Percentiles rank a stretch among this genome's conserved stretches.
Conservation (phyloP, 2,113 vertebrate genomes). For the Saguinus imperator region DNA sequence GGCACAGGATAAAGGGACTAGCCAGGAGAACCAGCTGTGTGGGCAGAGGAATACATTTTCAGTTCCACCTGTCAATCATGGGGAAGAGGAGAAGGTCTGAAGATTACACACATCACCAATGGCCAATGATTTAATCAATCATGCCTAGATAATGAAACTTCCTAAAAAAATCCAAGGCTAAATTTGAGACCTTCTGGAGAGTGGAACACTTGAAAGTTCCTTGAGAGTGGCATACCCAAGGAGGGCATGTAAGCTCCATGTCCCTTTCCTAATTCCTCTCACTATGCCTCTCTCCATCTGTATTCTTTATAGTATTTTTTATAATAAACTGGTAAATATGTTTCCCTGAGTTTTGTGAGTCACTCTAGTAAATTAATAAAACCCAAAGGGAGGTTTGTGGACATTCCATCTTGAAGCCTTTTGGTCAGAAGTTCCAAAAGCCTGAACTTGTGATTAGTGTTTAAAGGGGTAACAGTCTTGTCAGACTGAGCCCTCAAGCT, state of each 20-base stretch:
- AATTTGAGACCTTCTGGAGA: not conserved
- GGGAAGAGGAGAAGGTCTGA: not conserved
- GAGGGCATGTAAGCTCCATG: not conserved
- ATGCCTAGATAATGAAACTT: not conserved
- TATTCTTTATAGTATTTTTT: not conserved
- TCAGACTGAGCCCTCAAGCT: not conserved
- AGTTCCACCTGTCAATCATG: not conserved
- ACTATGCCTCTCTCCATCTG: not conserved
- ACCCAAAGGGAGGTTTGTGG: not conserved
- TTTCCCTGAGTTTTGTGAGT: not conserved
- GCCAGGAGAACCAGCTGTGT: not conserved
- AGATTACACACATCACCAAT: not conserved
- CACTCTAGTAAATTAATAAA: not conserved
- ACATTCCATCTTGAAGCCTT: not conserved
- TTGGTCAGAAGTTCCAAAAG: not conserved
- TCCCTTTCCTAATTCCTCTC: not conserved
- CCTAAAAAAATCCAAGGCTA: not conserved
- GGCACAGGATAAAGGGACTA: not conserved
- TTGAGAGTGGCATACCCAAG: not conserved
- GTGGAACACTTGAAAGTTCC: not conserved
- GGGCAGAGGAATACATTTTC: not conserved
- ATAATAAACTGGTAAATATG: not conserved
- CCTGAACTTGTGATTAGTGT: not conserved
- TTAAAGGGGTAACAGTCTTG: not conserved
- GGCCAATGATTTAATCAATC: not conserved